Percentiles rank a stretch among this genome's conserved stretches.
Conservation (phyloP, 2,113 vertebrate species). For the Nipponia nippon region DNA sequence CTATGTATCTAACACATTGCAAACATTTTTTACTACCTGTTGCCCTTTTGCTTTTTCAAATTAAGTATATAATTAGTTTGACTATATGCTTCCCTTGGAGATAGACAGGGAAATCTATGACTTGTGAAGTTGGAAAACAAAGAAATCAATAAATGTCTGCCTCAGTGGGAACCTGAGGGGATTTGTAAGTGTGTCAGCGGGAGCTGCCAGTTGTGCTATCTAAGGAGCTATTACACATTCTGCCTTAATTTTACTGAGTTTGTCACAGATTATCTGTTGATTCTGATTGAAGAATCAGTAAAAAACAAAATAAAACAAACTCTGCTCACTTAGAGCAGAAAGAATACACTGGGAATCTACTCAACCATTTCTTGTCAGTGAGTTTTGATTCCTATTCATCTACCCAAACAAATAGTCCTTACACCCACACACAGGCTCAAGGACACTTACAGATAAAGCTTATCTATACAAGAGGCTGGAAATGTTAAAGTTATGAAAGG, state of each 20-base stretch:
- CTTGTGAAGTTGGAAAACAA: conserved; percentile 65
- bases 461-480: background rate
- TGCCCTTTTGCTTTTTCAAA: conserved; percentile 66
- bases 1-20: background rate
- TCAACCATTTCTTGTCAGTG: background rate
- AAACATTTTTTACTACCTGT: conserved; percentile 31
- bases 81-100: conserved; percentile 23
- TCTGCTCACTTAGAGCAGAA: background rate
- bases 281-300: background rate
- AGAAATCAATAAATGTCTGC: conserved; percentile 69
- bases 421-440: background rate
- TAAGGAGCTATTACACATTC: background rate
- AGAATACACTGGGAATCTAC: background rate
- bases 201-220: conserved; percentile 11
- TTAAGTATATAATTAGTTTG: conserved; percentile 68
- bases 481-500: background rate
- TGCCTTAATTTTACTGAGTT: background rate
- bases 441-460: background rate
- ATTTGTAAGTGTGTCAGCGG: conserved; percentile 29
- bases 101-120: conserved; percentile 63
- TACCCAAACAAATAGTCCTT: background rate
- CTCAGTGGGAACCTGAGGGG: conserved; percentile 13
- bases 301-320: background rate
- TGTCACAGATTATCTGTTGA: background rate
- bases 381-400: background rate